phyloP scores from a whole-genome alignment of 2,797 vertebrate genomes.

The Thalassophryne amazonica region DNA sequence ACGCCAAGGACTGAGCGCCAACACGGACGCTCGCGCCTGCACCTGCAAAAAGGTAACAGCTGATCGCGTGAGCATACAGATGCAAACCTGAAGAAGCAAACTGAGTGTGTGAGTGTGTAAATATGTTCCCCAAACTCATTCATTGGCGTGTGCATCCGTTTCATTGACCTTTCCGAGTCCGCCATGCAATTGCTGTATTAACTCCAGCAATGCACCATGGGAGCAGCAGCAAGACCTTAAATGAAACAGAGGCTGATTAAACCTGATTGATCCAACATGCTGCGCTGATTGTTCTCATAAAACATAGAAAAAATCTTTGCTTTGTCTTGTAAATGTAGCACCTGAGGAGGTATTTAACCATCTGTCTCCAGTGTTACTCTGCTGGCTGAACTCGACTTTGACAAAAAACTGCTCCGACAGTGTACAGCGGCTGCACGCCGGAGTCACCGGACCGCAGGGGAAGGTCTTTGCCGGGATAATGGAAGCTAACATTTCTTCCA shows the following conservation, averaged over 20 bases:
- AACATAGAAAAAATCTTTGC: neutral
- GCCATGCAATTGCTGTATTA: neutral
- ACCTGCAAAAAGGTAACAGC: neutral
- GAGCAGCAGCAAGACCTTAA: neutral
- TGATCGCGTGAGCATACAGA: neutral
- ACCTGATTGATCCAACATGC: neutral
- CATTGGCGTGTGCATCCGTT: neutral
- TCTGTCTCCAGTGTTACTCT: constrained; percentile 9
- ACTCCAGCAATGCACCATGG: neutral
- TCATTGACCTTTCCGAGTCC: constrained; percentile 2
- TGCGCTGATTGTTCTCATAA: neutral
- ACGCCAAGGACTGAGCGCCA: constrained; percentile 1
- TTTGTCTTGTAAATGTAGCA: neutral
- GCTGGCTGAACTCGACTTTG: neutral
- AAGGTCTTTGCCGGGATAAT: constrained; percentile 12
- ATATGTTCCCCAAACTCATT: constrained; percentile 1
- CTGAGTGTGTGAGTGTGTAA: constrained; percentile 6
- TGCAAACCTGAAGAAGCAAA: neutral
- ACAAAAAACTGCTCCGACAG: constrained; percentile 6
- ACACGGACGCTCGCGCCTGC: neutral
- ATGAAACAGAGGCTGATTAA: neutral
- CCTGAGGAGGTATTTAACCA: neutral
- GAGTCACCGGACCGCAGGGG: constrained; percentile 2
- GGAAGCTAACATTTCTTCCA: neutral
- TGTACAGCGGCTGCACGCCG: neutral